phyloP scores from a whole-genome alignment of 2,113 vertebrate species.

The Megaleporinus macrocephalus region DNA sequence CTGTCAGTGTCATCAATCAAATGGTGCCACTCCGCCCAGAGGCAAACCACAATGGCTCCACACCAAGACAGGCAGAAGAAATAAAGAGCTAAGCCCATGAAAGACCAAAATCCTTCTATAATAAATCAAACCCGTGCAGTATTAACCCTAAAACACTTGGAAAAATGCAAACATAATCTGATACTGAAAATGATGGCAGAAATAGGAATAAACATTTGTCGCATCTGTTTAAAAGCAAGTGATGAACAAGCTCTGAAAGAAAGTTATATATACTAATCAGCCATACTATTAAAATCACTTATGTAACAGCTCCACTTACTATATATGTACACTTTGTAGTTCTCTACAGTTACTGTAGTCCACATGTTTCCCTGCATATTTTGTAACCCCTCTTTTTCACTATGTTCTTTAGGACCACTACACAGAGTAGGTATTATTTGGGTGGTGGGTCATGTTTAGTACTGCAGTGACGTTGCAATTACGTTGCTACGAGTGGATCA shows the following conservation, averaged over 20 bases:
- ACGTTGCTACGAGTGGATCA: too few species aligned
- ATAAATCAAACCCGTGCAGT: constrained; percentile 67
- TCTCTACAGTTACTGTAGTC: too few species aligned
- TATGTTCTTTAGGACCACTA: too few species aligned
- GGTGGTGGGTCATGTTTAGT: too few species aligned
- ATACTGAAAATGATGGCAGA: constrained; percentile 54
- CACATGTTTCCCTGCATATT: too few species aligned
- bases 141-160: constrained; percentile 61
- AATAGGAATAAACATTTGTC: constrained; percentile 67
- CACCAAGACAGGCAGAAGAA: constrained; percentile 66
- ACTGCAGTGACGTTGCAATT: too few species aligned
- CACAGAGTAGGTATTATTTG: too few species aligned
- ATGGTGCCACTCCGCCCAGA: constrained; percentile 72
- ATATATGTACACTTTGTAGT: too few species aligned
- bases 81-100: constrained; percentile 64
- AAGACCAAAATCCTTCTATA: constrained; percentile 53
- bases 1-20: constrained; percentile 76
- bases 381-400: too few species aligned
- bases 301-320: too few species aligned
- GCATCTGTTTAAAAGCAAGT: constrained; percentile 55
- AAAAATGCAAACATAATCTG: constrained; percentile 61
- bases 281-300: too few species aligned
- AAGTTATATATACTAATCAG: background rate
- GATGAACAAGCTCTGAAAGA: constrained; percentile 44
- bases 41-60: constrained; percentile 74